These are phyloP conservation scores for Parazoanthus darwini DNA, from an alignment of 92 coral and sea anemone genomes.

Conservation along the genomic window DNA sequence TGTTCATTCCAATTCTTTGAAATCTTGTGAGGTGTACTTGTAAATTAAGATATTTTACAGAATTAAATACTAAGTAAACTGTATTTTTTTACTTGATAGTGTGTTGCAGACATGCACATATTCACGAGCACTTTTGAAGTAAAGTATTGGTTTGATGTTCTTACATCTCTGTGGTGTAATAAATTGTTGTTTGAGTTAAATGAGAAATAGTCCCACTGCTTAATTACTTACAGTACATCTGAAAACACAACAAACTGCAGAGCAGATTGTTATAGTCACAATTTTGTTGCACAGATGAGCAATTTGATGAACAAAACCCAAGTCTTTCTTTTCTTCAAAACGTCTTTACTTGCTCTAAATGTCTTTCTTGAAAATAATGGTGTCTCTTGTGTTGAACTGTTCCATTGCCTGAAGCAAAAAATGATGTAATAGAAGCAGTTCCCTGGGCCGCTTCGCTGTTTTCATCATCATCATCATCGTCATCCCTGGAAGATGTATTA, in stretches of 20 bases:
- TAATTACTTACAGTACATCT: too few relatives aligned
- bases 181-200: background rate
- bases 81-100: too few relatives aligned
- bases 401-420: conserved; percentile 66
- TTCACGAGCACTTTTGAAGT: too few relatives aligned
- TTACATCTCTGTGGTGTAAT: too few relatives aligned
- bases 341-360: conserved; percentile 77
- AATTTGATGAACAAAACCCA: background rate
- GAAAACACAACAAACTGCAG: background rate
- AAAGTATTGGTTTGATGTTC: too few relatives aligned
- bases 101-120: too few relatives aligned
- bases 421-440: conserved; percentile 88
- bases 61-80: too few relatives aligned
- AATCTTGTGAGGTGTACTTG: too few relatives aligned
- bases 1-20: too few relatives aligned
- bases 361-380: conserved; percentile 82
- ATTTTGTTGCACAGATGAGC: background rate
- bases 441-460: conserved; percentile 81
- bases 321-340: conserved; percentile 44
- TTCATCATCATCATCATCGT: conserved; percentile 59
- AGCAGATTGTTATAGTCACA: background rate
- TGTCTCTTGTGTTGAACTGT: conserved; percentile 68
- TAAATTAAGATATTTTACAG: too few relatives aligned
- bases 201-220: background rate
- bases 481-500: conserved; percentile 12